phyloP scores from a whole-genome alignment of 1,140 invertebrate species.

The Drosophila mojavensis region DNA sequence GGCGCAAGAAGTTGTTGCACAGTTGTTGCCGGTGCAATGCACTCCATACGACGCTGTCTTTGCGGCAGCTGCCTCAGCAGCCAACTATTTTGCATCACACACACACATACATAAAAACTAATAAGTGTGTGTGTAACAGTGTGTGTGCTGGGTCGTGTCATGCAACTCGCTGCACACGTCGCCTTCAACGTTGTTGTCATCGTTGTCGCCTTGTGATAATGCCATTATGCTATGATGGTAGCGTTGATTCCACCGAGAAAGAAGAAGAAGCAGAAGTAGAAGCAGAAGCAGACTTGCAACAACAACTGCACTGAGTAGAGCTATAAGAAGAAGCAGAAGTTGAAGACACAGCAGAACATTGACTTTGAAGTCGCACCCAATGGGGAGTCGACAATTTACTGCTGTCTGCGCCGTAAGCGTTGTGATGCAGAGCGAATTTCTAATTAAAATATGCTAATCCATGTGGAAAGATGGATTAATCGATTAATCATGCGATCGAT shows the following conservation, averaged over 20 bases:
- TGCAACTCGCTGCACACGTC: conserved; percentile 41
- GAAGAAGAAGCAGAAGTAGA: background rate
- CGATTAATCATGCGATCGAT: conserved; percentile 43
- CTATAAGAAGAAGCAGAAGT: conserved; percentile 6
- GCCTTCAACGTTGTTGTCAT: conserved; percentile 14
- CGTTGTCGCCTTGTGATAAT: conserved; percentile 57
- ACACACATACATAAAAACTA: conserved; percentile 32
- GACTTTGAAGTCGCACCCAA: conserved; percentile 39
- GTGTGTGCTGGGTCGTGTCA: conserved; percentile 47
- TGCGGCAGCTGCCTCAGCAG: conserved; percentile 66
- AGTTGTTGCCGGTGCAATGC: conserved; percentile 56
- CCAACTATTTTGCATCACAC: conserved; percentile 75
- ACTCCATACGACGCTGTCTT: conserved; percentile 54
- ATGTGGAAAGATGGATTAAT: conserved; percentile 28
- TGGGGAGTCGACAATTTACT: background rate
- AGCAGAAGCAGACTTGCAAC: background rate
- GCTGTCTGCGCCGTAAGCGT: background rate
- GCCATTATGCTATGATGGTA: conserved; percentile 50
- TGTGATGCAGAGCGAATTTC: conserved; percentile 18
- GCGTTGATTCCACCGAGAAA: conserved; percentile 34
- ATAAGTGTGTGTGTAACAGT: conserved; percentile 52
- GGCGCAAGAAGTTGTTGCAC: conserved; percentile 43
- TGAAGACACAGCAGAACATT: conserved; percentile 32
- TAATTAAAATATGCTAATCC: conserved; percentile 52
- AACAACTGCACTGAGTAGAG: conserved; percentile 5